A percentile compares a stretch with the other conserved stretches of the same genome.
phyloP scores from a whole-genome alignment of 2,888 invertebrate genomes.

The Harpalus rubripes region DNA sequence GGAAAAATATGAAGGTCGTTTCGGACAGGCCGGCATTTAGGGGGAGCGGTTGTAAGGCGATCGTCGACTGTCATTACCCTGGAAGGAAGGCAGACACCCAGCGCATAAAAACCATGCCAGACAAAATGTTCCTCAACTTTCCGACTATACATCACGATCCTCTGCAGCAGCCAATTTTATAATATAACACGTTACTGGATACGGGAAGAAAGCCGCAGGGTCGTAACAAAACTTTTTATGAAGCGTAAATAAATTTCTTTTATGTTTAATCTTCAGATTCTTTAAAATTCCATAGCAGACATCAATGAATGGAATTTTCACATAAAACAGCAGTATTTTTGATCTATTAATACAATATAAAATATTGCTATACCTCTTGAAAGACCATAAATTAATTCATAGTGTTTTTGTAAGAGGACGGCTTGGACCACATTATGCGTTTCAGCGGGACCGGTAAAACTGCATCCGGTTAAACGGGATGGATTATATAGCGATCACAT shows the following conservation, averaged over 20 bases:
- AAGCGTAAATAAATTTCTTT: constrained; percentile 24
- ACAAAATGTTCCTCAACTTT: constrained; percentile 21
- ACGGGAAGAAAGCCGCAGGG: constrained; percentile 26
- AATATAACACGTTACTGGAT: constrained; percentile 59
- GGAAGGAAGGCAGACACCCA: constrained; percentile 26
- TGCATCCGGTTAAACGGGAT: too few relatives aligned
- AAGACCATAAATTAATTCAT: background rate
- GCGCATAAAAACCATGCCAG: constrained; percentile 51
- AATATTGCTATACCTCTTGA: background rate
- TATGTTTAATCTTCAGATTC: constrained; percentile 5
- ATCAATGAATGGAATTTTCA: background rate
- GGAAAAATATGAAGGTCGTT: constrained; percentile 54
- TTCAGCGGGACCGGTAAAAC: too few relatives aligned
- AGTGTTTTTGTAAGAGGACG: background rate
- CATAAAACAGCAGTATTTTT: background rate
- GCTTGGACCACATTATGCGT: too few relatives aligned
- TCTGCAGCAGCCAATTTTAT: constrained; percentile 59
- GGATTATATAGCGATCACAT: too few relatives aligned
- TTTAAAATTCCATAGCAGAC: background rate
- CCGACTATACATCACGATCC: constrained; percentile 62
- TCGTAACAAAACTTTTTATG: constrained; percentile 26
- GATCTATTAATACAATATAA: background rate
- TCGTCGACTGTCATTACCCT: constrained; percentile 48
- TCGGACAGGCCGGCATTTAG: constrained; percentile 5
- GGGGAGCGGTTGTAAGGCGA: constrained; percentile 11